Percentiles rank a stretch among this genome's conserved stretches.
phyloP scores from a whole-genome alignment of 2,797 vertebrate species.

The Gastrophryne carolinensis region DNA sequence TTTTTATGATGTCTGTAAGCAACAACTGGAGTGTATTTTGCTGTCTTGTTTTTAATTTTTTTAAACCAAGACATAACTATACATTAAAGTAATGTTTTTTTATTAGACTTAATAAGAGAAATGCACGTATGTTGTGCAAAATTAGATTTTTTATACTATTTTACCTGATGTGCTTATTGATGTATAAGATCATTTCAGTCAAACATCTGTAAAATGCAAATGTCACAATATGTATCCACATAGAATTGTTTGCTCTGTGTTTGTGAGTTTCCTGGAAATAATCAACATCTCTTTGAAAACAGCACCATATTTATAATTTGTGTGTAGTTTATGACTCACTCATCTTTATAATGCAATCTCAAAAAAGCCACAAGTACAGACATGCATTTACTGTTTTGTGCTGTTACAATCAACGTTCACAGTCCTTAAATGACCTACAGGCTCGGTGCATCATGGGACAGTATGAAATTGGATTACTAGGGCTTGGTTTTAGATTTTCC shows the following conservation, averaged over 20 bases:
- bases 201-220: too few species aligned
- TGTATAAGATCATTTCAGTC: too few species aligned
- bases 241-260: neutral
- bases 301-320: neutral
- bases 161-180: too few species aligned
- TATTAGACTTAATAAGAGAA: too few species aligned
- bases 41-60: too few species aligned
- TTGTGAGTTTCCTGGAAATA: slow-evolving; percentile 1
- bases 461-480: neutral
- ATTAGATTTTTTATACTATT: too few species aligned
- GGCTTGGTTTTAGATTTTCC: too few species aligned
- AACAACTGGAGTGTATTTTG: too few species aligned
- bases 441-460: neutral
- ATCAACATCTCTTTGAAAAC: neutral
- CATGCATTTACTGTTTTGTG: neutral
- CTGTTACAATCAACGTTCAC: neutral
- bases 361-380: neutral
- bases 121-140: too few species aligned
- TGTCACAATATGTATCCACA: neutral
- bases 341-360: neutral
- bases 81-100: too few species aligned
- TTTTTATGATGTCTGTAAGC: too few species aligned
- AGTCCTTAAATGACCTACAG: neutral
- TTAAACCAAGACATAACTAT: too few species aligned
- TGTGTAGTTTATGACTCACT: neutral